Percentiles rank a stretch among this genome's conserved stretches.
Evolutionary conservation across 1,140 invertebrate genomes (phyloP).

Genomic region (Aphelenchoides fujianensis): DNA sequence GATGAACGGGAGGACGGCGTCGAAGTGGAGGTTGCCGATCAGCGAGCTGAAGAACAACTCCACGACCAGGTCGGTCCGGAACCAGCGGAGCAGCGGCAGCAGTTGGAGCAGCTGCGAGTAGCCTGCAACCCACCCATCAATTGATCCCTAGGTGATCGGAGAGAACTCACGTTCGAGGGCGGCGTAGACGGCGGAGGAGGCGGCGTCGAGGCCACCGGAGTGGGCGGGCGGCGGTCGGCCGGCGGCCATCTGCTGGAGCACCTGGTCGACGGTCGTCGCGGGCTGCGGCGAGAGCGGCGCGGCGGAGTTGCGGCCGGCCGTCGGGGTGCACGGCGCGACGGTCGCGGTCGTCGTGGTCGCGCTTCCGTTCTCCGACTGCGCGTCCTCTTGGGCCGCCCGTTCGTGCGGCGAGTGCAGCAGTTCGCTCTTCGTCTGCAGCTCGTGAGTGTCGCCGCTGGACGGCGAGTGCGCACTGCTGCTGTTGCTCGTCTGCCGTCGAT

Average conservation of each 20-base stretch:
- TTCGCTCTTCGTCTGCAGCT: too few relatives aligned
- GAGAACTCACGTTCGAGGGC: slow-evolving; percentile 42
- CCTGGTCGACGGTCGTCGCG: not conserved
- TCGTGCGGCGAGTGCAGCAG: too few relatives aligned
- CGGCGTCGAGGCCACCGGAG: too few relatives aligned
- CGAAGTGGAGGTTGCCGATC: slow-evolving; percentile 84
- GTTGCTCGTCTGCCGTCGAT: too few relatives aligned
- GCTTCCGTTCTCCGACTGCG: slow-evolving; percentile 38
- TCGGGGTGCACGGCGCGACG: too few relatives aligned
- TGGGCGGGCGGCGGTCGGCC: not conserved
- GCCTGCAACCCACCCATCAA: too few relatives aligned
- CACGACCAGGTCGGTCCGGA: slow-evolving; percentile 77
- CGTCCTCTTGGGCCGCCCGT: too few relatives aligned
- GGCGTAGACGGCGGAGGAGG: slow-evolving; percentile 5
- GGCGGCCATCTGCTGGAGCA: not conserved
- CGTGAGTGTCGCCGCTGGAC: too few relatives aligned
- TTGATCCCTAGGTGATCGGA: too few relatives aligned
- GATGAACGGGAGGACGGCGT: slow-evolving; percentile 85
- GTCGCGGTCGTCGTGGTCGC: slow-evolving; percentile 20
- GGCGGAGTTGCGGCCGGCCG: too few relatives aligned
- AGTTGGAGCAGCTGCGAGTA: slow-evolving; percentile 62
- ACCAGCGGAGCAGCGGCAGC: slow-evolving; percentile 74
- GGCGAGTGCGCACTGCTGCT: too few relatives aligned
- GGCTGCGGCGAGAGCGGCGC: slow-evolving; percentile 20
- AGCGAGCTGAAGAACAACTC: slow-evolving; percentile 82